phyloP scores from a whole-genome alignment of 2,113 vertebrate species.

The Rhea pennata region DNA sequence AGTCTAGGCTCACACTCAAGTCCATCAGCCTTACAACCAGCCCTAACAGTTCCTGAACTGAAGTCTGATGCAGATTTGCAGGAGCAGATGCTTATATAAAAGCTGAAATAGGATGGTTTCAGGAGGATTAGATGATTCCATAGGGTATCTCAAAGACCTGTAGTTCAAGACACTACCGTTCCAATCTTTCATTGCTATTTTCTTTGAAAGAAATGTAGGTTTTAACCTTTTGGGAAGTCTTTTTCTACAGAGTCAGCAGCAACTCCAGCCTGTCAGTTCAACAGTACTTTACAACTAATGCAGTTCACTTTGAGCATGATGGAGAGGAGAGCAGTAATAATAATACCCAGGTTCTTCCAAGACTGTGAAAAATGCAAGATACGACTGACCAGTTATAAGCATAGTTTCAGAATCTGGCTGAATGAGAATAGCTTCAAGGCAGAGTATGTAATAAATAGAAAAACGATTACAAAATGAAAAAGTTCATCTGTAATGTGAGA shows the following conservation, averaged over 20 bases:
- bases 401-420: conserved; percentile 8
- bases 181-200: conserved; percentile 74
- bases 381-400: conserved; percentile 42
- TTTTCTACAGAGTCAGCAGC: conserved; percentile 74
- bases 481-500: conserved; percentile 16
- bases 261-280: conserved; percentile 74
- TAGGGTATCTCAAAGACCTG: conserved; percentile 67
- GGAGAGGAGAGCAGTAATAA: conserved; percentile 52
- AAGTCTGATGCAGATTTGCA: conserved; percentile 60
- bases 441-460: conserved; percentile 51
- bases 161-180: conserved; percentile 76
- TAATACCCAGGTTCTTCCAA: conserved; percentile 17
- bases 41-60: conserved; percentile 49
- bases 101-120: conserved; percentile 71
- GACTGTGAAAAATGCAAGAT: conserved; percentile 41
- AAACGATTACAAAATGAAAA: conserved; percentile 51
- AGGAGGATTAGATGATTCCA: conserved; percentile 72
- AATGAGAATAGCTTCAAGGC: conserved; percentile 27
- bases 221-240: conserved; percentile 75
- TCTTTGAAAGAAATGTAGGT: conserved; percentile 74
- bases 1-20: conserved; percentile 35
- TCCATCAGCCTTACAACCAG: conserved; percentile 31
- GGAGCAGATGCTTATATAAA: conserved; percentile 71
- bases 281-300: conserved; percentile 71
- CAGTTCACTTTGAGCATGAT: conserved; percentile 53